Conservation (phyloP, 2,797 vertebrate species). For the Gambusia yucatana region DNA sequence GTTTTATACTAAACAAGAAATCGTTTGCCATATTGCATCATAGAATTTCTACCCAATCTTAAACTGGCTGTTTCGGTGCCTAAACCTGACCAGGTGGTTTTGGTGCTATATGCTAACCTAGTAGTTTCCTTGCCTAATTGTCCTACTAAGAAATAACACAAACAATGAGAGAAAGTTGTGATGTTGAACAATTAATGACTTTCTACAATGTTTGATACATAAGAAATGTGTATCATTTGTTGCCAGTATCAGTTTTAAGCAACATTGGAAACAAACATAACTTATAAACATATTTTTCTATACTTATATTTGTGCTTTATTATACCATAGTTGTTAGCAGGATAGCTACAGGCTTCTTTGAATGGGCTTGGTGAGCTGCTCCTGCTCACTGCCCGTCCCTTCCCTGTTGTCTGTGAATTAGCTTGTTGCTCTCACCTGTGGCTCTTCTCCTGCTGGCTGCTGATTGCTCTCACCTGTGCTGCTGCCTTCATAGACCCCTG, state of each 20-base stretch:
- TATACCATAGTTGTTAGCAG: too few species aligned
- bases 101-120: background rate
- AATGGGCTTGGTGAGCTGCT: background rate
- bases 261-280: background rate
- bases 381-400: background rate
- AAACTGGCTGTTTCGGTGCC: background rate
- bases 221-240: background rate
- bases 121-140: background rate
- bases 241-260: background rate
- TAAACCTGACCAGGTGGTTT: background rate
- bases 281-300: background rate
- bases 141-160: too few species aligned
- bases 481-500: background rate
- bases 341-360: too few species aligned
- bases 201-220: background rate
- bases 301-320: too few species aligned
- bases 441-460: background rate
- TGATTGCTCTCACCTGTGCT: background rate
- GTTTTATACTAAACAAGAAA: background rate
- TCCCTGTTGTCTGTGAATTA: background rate
- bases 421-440: background rate
- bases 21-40: background rate
- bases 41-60: background rate
- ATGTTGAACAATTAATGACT: too few species aligned
- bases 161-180: too few species aligned